A percentile compares a stretch with the other conserved stretches of the same genome.
Evolutionary conservation across 2,797 vertebrate genomes (phyloP).

Genomic region (Chrosomus eos): DNA sequence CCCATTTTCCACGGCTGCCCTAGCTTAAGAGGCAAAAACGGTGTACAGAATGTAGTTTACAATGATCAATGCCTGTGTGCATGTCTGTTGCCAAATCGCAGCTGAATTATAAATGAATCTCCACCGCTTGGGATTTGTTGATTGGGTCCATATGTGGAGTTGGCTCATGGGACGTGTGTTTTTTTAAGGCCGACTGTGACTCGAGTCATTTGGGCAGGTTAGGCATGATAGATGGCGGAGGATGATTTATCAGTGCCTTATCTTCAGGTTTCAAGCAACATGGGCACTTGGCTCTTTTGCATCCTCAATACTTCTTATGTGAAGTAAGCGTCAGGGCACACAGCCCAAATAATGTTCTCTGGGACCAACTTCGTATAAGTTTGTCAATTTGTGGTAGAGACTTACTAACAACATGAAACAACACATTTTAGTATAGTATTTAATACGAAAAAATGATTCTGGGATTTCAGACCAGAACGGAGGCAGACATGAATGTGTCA

Average conservation of each 20-base stretch:
- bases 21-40: conserved; percentile 33
- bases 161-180: conserved; percentile 57
- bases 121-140: conserved; percentile 72
- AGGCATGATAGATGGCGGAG: conserved; percentile 32
- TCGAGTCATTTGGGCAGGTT: background rate
- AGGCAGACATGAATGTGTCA: background rate
- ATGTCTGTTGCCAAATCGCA: conserved; percentile 60
- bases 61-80: conserved; percentile 69
- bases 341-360: conserved; percentile 23
- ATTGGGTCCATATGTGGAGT: conserved; percentile 71
- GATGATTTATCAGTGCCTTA: conserved; percentile 47
- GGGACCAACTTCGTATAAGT: background rate
- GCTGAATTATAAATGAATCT: conserved; percentile 77
- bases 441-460: background rate
- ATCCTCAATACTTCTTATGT: conserved; percentile 19
- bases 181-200: conserved; percentile 45
- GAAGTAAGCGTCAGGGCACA: conserved; percentile 27
- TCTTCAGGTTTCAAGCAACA: conserved; percentile 8
- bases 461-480: background rate
- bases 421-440: background rate
- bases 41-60: conserved; percentile 69
- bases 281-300: background rate
- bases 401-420: background rate
- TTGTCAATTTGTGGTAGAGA: background rate
- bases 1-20: background rate